phyloP scores from a whole-genome alignment of 2,797 vertebrate genomes.

The Falco cherrug region DNA sequence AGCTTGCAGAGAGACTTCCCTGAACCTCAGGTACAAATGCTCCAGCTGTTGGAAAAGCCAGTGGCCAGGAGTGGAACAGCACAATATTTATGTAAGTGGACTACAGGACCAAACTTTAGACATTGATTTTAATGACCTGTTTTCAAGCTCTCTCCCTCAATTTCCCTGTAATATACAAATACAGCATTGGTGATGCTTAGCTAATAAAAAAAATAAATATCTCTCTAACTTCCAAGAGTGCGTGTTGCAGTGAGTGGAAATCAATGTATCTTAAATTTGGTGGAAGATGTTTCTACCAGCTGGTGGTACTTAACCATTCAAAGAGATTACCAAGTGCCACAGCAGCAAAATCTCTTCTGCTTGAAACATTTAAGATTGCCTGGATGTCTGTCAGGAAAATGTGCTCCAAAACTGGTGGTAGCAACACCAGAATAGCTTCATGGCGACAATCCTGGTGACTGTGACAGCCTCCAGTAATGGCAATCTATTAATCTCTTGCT shows the following conservation, averaged over 20 bases:
- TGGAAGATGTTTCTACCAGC: not conserved
- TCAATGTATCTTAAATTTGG: not conserved
- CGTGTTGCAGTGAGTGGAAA: not conserved
- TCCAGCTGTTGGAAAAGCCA: not conserved
- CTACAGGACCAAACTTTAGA: not conserved
- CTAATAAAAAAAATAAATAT: not conserved
- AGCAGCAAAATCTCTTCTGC: not conserved
- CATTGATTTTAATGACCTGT: not conserved
- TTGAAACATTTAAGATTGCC: not conserved
- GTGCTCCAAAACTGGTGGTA: not conserved
- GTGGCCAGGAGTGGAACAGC: not conserved
- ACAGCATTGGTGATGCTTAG: not conserved
- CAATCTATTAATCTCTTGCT: constrained; percentile 13
- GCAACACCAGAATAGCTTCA: not conserved
- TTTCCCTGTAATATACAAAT: not conserved
- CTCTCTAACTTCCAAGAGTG: not conserved
- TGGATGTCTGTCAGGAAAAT: not conserved
- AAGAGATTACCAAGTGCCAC: not conserved
- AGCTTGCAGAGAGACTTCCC: not conserved
- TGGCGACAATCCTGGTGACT: not conserved
- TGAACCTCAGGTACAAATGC: not conserved
- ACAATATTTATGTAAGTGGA: not conserved
- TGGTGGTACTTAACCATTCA: not conserved
- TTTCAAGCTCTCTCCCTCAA: not conserved
- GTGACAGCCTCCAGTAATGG: not conserved